Evolutionary conservation across 2,113 vertebrate species (phyloP).

Genomic region (Bubo blakistoni): DNA sequence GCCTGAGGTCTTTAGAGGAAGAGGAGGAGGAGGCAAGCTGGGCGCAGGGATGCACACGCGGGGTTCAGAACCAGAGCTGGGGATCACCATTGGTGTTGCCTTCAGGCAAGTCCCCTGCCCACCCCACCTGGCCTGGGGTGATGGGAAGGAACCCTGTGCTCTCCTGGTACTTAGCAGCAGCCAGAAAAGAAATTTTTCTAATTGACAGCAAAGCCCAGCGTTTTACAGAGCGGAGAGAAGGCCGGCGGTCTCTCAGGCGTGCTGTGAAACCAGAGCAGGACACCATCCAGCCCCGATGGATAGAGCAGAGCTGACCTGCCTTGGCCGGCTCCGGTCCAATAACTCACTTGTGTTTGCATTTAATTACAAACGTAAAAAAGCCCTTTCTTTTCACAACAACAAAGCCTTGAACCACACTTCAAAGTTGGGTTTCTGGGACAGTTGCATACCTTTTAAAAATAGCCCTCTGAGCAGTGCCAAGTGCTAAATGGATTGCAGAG

Average conservation of each 20-base stretch:
- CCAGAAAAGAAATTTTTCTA: background rate
- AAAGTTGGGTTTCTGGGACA: conserved; percentile 43
- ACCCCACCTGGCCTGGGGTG: background rate
- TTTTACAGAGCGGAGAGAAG: background rate
- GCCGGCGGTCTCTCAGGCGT: background rate
- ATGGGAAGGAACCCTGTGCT: background rate
- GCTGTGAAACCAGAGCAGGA: background rate
- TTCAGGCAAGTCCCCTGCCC: background rate
- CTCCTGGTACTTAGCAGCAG: background rate
- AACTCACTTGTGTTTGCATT: background rate
- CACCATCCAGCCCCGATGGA: background rate
- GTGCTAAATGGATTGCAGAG: conserved; percentile 56
- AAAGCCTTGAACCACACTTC: conserved; percentile 56
- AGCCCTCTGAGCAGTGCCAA: conserved; percentile 26
- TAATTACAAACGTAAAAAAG: background rate
- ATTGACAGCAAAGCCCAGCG: background rate
- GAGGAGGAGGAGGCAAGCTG: background rate
- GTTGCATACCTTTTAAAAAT: conserved; percentile 59
- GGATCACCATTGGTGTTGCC: background rate
- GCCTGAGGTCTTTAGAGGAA: background rate
- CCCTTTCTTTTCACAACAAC: conserved; percentile 25
- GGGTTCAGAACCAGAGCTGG: background rate
- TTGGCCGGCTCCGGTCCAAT: background rate
- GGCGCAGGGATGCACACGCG: background rate
- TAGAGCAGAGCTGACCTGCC: background rate